These are phyloP conservation scores for Percopsis omiscomaycus DNA, from an alignment of 2,797 vertebrate species.

Conservation along the genomic window DNA sequence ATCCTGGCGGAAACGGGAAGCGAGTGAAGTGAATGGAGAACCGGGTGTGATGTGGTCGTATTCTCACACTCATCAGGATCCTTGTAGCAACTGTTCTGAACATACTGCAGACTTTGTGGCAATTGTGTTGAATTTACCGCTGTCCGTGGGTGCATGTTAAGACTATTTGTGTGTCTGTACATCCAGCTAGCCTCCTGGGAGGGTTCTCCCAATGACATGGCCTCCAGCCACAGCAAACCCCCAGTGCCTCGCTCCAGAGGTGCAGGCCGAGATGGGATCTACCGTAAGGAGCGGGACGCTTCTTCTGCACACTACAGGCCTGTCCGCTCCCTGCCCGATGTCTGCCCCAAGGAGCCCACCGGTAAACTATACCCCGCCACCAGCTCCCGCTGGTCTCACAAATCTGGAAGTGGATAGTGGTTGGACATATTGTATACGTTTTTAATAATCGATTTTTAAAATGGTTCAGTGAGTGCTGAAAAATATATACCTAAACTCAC, in stretches of 20 bases:
- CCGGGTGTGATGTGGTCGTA: too few relatives aligned
- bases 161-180: neutral
- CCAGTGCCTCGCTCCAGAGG: conserved; percentile 82
- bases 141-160: neutral
- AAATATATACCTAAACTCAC: neutral
- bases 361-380: conserved; percentile 67
- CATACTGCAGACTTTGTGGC: too few relatives aligned
- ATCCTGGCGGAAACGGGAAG: too few relatives aligned
- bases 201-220: conserved; percentile 89
- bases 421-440: too few relatives aligned
- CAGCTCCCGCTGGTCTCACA: neutral
- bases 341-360: conserved; percentile 94
- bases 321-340: conserved; percentile 88
- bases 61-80: too few relatives aligned
- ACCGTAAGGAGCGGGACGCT: conserved; percentile 84
- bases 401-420: too few relatives aligned
- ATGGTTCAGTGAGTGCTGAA: too few relatives aligned
- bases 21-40: too few relatives aligned
- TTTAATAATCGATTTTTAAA: too few relatives aligned
- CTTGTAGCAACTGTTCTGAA: too few relatives aligned
- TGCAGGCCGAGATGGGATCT: conserved; percentile 80
- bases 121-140: neutral
- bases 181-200: conserved; percentile 78
- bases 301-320: conserved; percentile 74
- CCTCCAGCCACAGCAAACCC: conserved; percentile 91